phyloP scores from a whole-genome alignment of 2,888 invertebrate species.

The Ophion ellenae region DNA sequence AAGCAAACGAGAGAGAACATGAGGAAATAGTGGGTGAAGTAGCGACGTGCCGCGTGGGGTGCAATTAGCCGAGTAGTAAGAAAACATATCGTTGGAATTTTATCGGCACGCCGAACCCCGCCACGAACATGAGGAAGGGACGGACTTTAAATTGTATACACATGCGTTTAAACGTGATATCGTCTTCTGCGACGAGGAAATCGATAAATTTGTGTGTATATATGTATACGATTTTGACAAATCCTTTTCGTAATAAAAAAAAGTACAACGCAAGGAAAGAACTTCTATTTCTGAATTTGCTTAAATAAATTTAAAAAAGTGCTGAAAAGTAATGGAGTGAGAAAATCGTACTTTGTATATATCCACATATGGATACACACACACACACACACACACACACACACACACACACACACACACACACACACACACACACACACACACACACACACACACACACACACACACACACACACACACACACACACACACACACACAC shows the following conservation, averaged over 20 bases:
- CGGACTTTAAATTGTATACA: slow-evolving; percentile 39
- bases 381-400: no score
- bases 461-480: no score
- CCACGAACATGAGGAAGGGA: slow-evolving; percentile 29
- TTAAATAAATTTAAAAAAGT: background rate
- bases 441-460: no score
- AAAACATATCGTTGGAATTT: slow-evolving; percentile 61
- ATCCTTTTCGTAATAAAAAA: background rate
- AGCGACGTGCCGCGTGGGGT: slow-evolving; percentile 47
- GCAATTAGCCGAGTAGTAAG: slow-evolving; percentile 55
- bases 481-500: no score
- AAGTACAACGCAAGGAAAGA: background rate
- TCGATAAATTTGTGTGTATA: slow-evolving; percentile 1
- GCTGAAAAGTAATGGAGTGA: background rate
- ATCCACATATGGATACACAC: no score
- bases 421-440: no score
- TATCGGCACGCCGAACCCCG: slow-evolving; percentile 32
- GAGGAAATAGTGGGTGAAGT: slow-evolving; percentile 39
- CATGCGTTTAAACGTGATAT: slow-evolving; percentile 30
- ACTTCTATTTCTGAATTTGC: background rate
- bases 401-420: no score
- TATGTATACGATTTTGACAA: background rate
- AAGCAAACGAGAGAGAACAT: slow-evolving; percentile 36
- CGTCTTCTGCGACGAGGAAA: slow-evolving; percentile 30
- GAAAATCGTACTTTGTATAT: no score